Conservation (phyloP, 2,113 vertebrate species). For the Gobio gobio region DNA sequence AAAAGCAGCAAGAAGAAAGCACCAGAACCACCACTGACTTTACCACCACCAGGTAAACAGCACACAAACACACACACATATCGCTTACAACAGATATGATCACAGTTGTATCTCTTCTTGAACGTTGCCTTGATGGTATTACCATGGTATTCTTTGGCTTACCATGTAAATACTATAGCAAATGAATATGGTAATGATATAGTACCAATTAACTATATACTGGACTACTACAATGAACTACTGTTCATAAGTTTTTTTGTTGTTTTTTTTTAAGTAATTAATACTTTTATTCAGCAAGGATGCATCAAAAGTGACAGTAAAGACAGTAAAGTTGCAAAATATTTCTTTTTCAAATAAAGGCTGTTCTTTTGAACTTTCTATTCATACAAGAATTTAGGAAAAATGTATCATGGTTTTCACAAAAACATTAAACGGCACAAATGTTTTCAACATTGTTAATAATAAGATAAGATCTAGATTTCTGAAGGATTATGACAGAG, state of each 20-base stretch:
- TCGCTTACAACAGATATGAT: background rate
- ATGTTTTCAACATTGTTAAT: background rate
- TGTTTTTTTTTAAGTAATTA: too few species aligned
- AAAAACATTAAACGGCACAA: background rate
- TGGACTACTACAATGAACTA: background rate
- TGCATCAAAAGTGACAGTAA: too few species aligned
- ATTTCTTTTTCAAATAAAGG: background rate
- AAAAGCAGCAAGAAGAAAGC: slow-evolving; percentile 68
- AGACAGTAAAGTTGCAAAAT: too few species aligned
- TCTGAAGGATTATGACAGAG: background rate
- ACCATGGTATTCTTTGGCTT: background rate
- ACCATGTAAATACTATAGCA: background rate
- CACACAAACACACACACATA: background rate
- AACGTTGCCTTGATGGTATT: background rate
- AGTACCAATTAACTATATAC: background rate
- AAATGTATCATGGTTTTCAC: background rate
- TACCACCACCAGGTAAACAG: slow-evolving; percentile 73
- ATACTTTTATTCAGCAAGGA: background rate
- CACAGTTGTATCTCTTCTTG: background rate
- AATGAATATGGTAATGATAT: background rate
- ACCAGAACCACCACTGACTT: slow-evolving; percentile 55
- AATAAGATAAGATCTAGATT: background rate
- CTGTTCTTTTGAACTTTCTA: background rate
- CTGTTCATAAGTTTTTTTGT: too few species aligned
- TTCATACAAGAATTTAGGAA: background rate